Percentiles rank a stretch among this genome's conserved stretches.
Conservation (phyloP, 2,888 invertebrate species). For the Cordilura impudica region DNA sequence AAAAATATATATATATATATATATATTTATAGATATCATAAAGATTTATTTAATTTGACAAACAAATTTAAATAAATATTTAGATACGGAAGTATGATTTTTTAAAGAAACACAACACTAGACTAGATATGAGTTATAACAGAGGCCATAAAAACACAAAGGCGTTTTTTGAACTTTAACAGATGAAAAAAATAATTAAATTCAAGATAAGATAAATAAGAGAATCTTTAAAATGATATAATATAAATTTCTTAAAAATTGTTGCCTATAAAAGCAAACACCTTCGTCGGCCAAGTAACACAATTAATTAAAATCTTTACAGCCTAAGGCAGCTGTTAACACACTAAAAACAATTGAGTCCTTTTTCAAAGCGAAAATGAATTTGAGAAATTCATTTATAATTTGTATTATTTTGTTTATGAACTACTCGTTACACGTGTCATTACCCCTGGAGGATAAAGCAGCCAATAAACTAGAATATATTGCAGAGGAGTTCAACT, state of each 20-base stretch:
- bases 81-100: slow-evolving; percentile 8
- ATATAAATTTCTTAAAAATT: background rate
- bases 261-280: background rate
- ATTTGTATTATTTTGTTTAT: slow-evolving; percentile 17
- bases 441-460: slow-evolving; percentile 24
- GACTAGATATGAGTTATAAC: background rate
- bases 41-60: background rate
- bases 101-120: background rate
- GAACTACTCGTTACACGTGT: slow-evolving; percentile 6
- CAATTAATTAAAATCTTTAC: slow-evolving; percentile 13
- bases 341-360: background rate
- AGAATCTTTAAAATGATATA: background rate
- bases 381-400: slow-evolving; percentile 5
- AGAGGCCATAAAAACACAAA: background rate
- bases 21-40: background rate
- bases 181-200: background rate
- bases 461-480: background rate
- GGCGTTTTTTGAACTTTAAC: background rate
- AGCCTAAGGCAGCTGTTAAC: background rate
- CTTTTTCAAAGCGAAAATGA: slow-evolving; percentile 15
- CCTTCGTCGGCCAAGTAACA: background rate
- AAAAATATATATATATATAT: background rate
- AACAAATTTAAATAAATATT: slow-evolving; percentile 35
- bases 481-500: slow-evolving; percentile 25
- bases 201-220: slow-evolving; percentile 41